Conservation (phyloP, 2,113 vertebrate genomes). For the Pygoscelis adeliae region DNA sequence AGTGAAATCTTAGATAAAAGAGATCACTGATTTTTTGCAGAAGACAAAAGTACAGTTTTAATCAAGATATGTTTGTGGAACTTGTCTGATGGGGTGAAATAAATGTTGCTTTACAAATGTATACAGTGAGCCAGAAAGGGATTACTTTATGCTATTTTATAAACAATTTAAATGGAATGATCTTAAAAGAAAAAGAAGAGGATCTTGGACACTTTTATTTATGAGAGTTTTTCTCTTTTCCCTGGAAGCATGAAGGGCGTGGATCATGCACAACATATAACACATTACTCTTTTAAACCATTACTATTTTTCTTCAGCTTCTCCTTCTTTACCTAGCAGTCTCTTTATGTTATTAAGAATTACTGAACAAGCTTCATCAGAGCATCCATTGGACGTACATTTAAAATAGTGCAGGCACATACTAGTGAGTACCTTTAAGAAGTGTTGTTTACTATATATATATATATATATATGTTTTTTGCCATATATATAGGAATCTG, state of each 20-base stretch:
- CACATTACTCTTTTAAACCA: background rate
- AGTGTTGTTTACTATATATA: background rate
- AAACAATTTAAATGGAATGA: background rate
- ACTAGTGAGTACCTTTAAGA: background rate
- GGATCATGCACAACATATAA: background rate
- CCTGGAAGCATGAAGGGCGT: background rate
- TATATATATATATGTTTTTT: background rate
- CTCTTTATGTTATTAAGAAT: background rate
- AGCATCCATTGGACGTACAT: background rate
- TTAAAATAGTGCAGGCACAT: background rate
- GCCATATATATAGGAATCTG: background rate
- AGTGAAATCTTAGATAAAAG: background rate
- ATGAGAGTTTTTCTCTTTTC: background rate
- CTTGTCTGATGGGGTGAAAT: background rate
- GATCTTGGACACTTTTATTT: background rate
- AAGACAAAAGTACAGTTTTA: background rate
- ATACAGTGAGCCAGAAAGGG: conserved; percentile 9
- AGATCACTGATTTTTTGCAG: background rate
- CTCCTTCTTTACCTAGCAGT: background rate
- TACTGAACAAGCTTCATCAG: background rate
- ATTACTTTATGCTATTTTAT: background rate
- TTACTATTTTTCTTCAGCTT: background rate
- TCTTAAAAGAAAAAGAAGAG: background rate
- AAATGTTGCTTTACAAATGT: conserved; percentile 13
- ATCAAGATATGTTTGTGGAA: background rate